Conservation (phyloP, 2,888 invertebrate genomes). For the Cerastis rubricosa region DNA sequence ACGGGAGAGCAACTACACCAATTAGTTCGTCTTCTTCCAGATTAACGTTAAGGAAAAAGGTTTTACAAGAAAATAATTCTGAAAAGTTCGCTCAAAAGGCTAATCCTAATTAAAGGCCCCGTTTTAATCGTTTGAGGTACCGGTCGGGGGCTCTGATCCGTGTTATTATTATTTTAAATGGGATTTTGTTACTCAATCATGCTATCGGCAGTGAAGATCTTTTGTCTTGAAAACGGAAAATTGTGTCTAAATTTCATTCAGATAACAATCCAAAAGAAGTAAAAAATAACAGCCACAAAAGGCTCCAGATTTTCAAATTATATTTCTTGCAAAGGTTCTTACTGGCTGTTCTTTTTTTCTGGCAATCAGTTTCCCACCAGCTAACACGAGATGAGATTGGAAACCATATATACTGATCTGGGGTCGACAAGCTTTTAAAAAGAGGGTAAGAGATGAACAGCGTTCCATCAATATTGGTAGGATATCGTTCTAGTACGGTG, state of each 20-base stretch:
- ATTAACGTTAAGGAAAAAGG: conserved; percentile 30
- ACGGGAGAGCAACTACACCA: neutral
- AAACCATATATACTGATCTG: conserved; percentile 28
- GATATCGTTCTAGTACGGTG: conserved; percentile 18
- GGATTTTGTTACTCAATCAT: conserved; percentile 8
- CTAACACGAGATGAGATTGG: conserved; percentile 17
- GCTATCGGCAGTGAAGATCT: neutral
- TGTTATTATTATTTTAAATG: conserved; percentile 31
- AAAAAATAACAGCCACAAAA: neutral
- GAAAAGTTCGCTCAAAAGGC: conserved; percentile 15
- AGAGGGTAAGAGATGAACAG: conserved; percentile 11
- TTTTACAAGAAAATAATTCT: conserved; percentile 24
- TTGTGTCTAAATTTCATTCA: neutral
- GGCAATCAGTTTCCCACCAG: neutral
- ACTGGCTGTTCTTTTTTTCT: neutral
- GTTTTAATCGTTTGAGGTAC: conserved; percentile 41
- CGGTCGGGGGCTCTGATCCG: conserved; percentile 3
- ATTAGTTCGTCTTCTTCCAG: conserved; percentile 30
- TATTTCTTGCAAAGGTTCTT: neutral
- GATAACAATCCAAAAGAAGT: neutral
- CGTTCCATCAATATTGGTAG: conserved; percentile 27
- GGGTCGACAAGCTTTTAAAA: conserved; percentile 9
- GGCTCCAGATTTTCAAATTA: neutral
- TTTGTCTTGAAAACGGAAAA: neutral
- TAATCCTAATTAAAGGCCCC: conserved; percentile 43